Base-by-base conservation (phyloP, 2,113 vertebrate species). In the Passer montanus region DNA sequence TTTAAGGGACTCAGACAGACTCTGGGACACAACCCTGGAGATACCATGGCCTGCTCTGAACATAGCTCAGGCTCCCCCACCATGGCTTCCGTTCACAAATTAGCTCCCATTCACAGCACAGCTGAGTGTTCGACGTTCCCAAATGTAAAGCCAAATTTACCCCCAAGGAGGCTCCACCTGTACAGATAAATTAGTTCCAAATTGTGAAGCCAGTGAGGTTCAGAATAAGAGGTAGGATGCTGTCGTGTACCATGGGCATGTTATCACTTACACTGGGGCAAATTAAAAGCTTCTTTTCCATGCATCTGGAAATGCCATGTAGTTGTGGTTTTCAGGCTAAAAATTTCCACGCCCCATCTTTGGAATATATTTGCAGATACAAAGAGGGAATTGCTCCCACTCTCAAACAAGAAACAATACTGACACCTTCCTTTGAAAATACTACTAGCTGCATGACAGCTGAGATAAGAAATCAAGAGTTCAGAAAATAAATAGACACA, bases 161-260 rank as follows among this genome's bases (percentile, higher is more conserved):
- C n/a, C 5, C 12, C 30, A 26, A 10, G 15, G n/a, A 66, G 6
- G 24, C 9, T 50, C 10, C 21, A 31, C 9, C 39, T 35, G 9
- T 58, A 56, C 47, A 72, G 68, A 75, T 27, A 89, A 87, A 66
- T 66, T 37, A 27, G 30, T 76, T 90, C 68, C 41, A 56, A 85
- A 49, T 15, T 49, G 6, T 44, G 55, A 84, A 88, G 50, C 26
- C 43, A 39, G 6, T n/a, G 30, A 83, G 12, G 30, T 50, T 60
- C 43, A 35, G 46, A 84, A 52, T 23, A 37, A 84, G 74, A 70
- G 31, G 37, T 5, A 60, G 1, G 10, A 35, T 16, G 23, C n/a
- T 46, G 7, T 26, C 1, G 0, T 13, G 5, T 50, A 43, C 43
- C 9, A 4, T 62, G 7, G 5, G 39, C 18, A 19, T 5, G 1